Evolutionary conservation across 2,113 vertebrate genomes (phyloP).

Genomic region (Rutilus rutilus): DNA sequence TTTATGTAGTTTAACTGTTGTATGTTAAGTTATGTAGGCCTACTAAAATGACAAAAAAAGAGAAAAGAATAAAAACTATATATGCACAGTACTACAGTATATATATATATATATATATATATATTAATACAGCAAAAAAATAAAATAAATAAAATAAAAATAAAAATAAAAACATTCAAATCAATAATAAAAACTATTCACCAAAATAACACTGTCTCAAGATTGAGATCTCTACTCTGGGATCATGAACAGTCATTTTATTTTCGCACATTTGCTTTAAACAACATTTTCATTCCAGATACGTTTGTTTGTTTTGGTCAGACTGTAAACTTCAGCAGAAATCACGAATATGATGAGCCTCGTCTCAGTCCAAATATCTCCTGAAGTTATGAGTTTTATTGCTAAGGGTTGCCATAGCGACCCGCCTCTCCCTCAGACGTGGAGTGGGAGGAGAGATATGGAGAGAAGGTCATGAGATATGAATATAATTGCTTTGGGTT

Average conservation of each 20-base stretch:
- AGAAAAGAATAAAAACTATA: no score
- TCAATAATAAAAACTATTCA: no score
- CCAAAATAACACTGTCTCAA: background rate
- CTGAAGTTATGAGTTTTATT: conserved; percentile 20
- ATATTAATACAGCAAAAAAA: no score
- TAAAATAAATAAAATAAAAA: no score
- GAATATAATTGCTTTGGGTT: conserved; percentile 74
- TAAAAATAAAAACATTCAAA: no score
- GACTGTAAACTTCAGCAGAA: conserved; percentile 11
- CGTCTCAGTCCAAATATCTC: background rate
- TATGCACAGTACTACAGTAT: no score
- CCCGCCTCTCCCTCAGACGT: conserved; percentile 14
- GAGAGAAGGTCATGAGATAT: conserved; percentile 66
- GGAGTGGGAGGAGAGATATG: conserved; percentile 62
- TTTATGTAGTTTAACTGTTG: no score
- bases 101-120: no score
- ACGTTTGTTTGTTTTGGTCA: conserved; percentile 61
- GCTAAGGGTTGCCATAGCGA: conserved; percentile 1
- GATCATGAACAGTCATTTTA: no score
- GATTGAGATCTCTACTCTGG: background rate
- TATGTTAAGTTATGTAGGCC: no score
- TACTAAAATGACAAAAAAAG: no score
- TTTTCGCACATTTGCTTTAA: background rate
- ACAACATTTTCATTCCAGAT: background rate
- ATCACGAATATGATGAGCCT: background rate